Percentiles rank a stretch among this genome's conserved stretches.
Conservation (phyloP, 2,113 vertebrate genomes). For the Phaethon lepturus region DNA sequence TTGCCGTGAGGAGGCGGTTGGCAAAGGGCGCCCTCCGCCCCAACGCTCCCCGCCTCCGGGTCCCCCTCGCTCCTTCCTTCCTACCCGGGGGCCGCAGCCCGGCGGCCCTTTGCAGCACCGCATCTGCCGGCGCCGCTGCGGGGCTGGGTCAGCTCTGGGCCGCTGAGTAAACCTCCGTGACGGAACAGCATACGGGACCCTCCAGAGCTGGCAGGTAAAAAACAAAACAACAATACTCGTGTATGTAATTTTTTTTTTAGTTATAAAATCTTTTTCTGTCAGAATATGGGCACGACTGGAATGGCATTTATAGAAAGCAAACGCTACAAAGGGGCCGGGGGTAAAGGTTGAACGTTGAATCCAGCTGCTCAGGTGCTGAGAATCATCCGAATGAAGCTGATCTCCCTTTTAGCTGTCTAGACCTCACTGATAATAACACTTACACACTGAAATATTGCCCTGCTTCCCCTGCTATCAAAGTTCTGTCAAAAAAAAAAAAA, state of each 20-base stretch:
- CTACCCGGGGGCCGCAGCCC: not conserved
- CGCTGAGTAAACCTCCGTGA: not conserved
- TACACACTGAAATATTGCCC: accelerated
- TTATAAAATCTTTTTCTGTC: no score
- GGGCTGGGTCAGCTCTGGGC: not conserved
- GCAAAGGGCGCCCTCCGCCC: no score
- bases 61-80: no score
- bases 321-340: accelerated
- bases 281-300: not conserved
- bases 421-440: accelerated
- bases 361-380: accelerated
- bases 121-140: not conserved
- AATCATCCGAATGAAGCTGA: accelerated
- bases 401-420: accelerated
- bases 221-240: no score
- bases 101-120: not conserved
- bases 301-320: not conserved
- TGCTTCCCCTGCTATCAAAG: no score
- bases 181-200: not conserved
- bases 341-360: not conserved
- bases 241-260: no score
- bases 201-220: not conserved
- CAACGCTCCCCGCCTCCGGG: no score
- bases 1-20: no score
- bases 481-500: no score